These are phyloP conservation scores for Drosophila mercatorum DNA, from an alignment of 2,888 invertebrate genomes.

Conservation along the genomic window DNA sequence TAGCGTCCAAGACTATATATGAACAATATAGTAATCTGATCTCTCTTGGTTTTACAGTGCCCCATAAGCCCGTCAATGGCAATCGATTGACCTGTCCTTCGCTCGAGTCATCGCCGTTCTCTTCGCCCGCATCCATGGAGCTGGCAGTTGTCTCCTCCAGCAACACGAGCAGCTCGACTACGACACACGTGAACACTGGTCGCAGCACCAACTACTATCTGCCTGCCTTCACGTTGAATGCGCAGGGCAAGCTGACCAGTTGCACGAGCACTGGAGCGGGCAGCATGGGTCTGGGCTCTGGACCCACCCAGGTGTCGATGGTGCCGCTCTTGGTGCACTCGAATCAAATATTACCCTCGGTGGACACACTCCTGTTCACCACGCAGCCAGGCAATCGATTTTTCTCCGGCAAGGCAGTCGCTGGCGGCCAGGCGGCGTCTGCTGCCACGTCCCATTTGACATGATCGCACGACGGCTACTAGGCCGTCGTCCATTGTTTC, in stretches of 20 bases:
- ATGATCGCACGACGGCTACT: conserved; percentile 60
- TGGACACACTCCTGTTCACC: conserved; percentile 82
- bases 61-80: conserved; percentile 62
- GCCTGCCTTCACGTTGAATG: conserved; percentile 73
- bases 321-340: conserved; percentile 74
- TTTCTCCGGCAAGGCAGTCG: conserved; percentile 58
- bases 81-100: conserved; percentile 80
- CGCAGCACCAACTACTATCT: conserved; percentile 64
- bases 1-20: no score
- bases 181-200: conserved; percentile 32
- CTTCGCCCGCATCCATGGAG: conserved; percentile 83
- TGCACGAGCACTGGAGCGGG: conserved; percentile 31
- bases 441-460: conserved; percentile 64
- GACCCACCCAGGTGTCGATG: conserved; percentile 59
- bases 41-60: conserved; percentile 58
- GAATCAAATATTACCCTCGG: conserved; percentile 83
- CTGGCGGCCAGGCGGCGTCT: conserved; percentile 20
- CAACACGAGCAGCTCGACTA: conserved; percentile 29
- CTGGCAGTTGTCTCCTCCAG: conserved; percentile 62
- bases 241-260: conserved; percentile 59
- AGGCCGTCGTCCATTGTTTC: conserved; percentile 56
- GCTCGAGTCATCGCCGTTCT: conserved; percentile 83
- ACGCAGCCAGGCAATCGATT: conserved; percentile 73
- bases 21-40: background rate
- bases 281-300: conserved; percentile 13